A percentile compares a stretch with the other conserved stretches of the same genome.
Evolutionary conservation across 2,113 vertebrate genomes (phyloP).

Genomic region (Microtus ochrogaster): DNA sequence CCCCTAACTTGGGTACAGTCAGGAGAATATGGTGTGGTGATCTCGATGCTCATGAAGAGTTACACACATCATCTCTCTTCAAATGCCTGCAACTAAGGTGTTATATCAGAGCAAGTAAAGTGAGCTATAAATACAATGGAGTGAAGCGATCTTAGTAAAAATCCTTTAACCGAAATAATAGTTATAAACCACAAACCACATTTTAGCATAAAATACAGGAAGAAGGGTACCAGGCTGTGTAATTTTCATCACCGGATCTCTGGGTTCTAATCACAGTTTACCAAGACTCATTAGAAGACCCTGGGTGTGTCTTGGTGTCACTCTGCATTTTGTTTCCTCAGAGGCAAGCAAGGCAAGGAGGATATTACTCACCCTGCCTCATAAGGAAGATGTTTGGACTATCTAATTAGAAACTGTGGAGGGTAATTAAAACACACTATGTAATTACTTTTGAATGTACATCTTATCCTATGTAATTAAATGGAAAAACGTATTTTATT

Average conservation of each 20-base stretch:
- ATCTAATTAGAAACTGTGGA: conserved; percentile 48
- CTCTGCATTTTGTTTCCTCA: conserved; percentile 10
- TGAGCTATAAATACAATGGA: not conserved
- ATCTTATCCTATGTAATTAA: conserved; percentile 48
- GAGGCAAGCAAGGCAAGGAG: not conserved
- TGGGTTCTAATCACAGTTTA: conserved; percentile 20
- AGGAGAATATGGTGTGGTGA: not conserved
- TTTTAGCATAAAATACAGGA: not conserved
- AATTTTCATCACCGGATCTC: not conserved
- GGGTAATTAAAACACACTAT: conserved; percentile 34
- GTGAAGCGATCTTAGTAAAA: not conserved
- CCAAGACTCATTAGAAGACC: not conserved
- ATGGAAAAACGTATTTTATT: not conserved
- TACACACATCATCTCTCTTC: not conserved
- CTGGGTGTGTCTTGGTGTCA: not conserved
- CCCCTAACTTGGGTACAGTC: not conserved
- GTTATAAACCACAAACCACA: not conserved
- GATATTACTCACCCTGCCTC: not conserved
- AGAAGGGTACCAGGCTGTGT: not conserved
- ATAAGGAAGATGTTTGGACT: conserved; percentile 39
- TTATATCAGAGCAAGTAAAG: not conserved
- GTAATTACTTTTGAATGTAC: conserved; percentile 48
- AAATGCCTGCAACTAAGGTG: not conserved
- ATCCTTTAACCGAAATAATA: not conserved
- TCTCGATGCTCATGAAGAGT: not conserved